A percentile compares a stretch with the other conserved stretches of the same genome.
These are phyloP conservation scores for Drosophila robusta DNA, from an alignment of 2,888 invertebrate genomes.

Conservation along the genomic window DNA sequence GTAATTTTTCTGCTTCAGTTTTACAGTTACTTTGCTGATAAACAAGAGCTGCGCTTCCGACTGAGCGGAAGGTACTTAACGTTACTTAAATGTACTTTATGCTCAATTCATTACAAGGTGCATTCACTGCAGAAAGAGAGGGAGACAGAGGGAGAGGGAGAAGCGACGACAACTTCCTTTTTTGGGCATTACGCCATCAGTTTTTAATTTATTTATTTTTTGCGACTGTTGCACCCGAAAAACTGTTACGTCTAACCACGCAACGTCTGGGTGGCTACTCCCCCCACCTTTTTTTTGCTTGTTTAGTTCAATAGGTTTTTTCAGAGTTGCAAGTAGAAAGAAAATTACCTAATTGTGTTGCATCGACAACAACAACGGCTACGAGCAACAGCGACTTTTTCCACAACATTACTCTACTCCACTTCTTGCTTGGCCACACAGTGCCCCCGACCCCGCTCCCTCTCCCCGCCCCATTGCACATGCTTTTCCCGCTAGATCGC, in stretches of 20 bases:
- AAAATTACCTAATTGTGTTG: conserved; percentile 82
- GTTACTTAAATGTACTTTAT: neutral
- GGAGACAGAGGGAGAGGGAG: neutral
- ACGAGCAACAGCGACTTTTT: conserved; percentile 47
- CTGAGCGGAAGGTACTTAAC: neutral
- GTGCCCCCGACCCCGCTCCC: neutral
- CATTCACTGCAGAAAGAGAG: neutral
- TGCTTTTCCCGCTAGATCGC: conserved; percentile 12
- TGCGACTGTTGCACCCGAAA: conserved; percentile 29
- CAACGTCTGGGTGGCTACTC: conserved; percentile 37
- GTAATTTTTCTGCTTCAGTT: conserved; percentile 3
- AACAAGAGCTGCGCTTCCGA: no score
- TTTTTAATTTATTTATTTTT: conserved; percentile 8
- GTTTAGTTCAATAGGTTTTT: conserved; percentile 47
- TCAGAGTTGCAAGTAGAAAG: conserved; percentile 61
- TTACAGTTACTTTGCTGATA: conserved; percentile 34
- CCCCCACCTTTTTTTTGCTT: neutral
- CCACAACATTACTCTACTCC: conserved; percentile 72
- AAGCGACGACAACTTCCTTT: conserved; percentile 53
- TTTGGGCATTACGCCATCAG: conserved; percentile 58
- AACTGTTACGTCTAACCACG: conserved; percentile 69
- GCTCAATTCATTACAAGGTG: neutral
- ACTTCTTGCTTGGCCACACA: conserved; percentile 35
- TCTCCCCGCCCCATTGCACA: no score
- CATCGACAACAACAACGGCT: conserved; percentile 54